Evolutionary conservation across 2,113 vertebrate species (phyloP).

Genomic region (Microcebus griseorufus): DNA sequence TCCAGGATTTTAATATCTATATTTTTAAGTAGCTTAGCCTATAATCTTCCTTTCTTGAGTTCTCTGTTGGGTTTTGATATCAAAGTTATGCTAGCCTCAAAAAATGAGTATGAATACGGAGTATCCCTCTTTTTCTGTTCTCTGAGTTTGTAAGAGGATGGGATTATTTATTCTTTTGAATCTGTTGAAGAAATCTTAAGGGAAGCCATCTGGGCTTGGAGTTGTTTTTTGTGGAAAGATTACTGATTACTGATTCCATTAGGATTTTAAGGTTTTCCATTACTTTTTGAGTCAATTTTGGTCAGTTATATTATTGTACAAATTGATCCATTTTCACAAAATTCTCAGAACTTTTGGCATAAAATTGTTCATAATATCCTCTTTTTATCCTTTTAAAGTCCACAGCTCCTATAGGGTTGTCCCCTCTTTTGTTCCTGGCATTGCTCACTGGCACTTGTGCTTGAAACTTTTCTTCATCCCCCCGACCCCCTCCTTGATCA

Average conservation of each 20-base stretch:
- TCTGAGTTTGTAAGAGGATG: neutral
- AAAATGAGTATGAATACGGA: neutral
- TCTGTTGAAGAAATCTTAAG: slow-evolving; percentile 18
- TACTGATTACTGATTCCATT: neutral
- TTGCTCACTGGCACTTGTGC: neutral
- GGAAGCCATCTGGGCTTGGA: neutral
- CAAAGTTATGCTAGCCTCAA: too few species aligned
- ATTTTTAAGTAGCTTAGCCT: too few species aligned
- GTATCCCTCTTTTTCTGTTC: neutral
- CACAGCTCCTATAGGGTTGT: neutral
- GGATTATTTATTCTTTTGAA: neutral
- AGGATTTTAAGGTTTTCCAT: neutral
- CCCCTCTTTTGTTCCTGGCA: neutral
- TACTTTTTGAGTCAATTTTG: neutral
- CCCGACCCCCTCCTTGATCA: neutral
- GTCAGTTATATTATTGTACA: neutral
- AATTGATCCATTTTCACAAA: neutral
- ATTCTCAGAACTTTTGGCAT: slow-evolving; percentile 10
- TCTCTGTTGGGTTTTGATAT: too few species aligned
- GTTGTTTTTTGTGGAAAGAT: neutral
- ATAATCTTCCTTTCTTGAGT: too few species aligned
- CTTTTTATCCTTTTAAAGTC: neutral
- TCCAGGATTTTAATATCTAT: too few species aligned
- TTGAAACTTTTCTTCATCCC: neutral
- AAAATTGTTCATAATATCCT: neutral